These are phyloP conservation scores for Meiosimyza decipiens DNA, from an alignment of 2,888 invertebrate species.

Conservation along the genomic window DNA sequence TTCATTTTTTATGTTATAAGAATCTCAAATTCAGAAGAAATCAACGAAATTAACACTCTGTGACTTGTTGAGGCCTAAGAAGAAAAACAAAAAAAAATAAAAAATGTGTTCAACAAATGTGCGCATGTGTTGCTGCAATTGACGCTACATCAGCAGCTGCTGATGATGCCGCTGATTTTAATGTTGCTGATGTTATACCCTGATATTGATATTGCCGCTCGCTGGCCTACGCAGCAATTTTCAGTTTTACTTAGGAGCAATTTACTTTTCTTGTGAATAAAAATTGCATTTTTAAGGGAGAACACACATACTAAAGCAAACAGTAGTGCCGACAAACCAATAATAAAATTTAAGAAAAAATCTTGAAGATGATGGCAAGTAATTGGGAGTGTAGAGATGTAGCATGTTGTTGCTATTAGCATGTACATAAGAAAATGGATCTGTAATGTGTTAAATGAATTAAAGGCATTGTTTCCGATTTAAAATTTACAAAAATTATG, in stretches of 20 bases:
- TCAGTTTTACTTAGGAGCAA: constrained; percentile 26
- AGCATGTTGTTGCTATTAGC: neutral
- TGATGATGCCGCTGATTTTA: neutral
- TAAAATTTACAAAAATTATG: neutral
- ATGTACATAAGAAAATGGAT: neutral
- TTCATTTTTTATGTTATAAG: too few relatives aligned
- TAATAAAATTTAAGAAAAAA: too few relatives aligned
- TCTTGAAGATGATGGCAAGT: neutral
- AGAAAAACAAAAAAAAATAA: neutral
- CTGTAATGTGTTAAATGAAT: constrained; percentile 1
- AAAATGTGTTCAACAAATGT: constrained; percentile 26
- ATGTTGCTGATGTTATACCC: neutral
- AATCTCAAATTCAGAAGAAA: too few relatives aligned
- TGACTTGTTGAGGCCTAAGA: neutral
- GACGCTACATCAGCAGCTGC: neutral
- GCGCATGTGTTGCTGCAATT: constrained; percentile 19
- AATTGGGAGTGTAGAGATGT: neutral
- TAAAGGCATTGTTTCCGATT: constrained; percentile 16
- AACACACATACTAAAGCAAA: neutral
- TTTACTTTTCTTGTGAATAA: constrained; percentile 25
- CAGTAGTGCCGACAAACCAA: too few relatives aligned
- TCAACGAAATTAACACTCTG: too few relatives aligned
- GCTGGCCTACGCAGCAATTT: constrained; percentile 28
- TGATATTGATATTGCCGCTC: neutral
- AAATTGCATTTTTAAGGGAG: constrained; percentile 29